Conservation (phyloP, 37 sponge, comb jelly and placozoan genomes). For the Dysidea cf. avara region DNA sequence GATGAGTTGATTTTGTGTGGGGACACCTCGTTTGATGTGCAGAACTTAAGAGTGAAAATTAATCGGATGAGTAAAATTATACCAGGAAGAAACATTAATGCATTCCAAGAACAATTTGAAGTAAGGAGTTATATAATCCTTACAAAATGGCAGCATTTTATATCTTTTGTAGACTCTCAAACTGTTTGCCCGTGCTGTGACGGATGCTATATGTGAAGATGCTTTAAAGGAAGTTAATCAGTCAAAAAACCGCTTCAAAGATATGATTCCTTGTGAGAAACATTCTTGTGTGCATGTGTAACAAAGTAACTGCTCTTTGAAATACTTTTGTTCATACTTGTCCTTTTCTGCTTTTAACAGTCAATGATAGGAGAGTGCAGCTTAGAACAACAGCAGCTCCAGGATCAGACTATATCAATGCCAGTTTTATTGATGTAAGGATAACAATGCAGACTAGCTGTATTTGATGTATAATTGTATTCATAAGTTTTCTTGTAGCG, state of each 20-base stretch:
- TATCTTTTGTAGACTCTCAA: background rate
- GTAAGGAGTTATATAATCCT: conserved; percentile 3
- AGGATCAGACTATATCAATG: conserved; percentile 72
- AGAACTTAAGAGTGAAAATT: conserved; percentile 23
- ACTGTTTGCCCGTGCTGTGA: background rate
- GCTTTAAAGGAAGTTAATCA: conserved; percentile 14
- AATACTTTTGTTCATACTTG: no score
- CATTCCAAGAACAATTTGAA: conserved; percentile 42
- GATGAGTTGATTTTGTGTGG: conserved; percentile 69
- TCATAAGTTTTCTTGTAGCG: no score
- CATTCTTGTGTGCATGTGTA: no score
- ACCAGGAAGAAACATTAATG: conserved; percentile 49
- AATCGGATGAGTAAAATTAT: conserved; percentile 31
- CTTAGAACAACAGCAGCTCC: conserved; percentile 50
- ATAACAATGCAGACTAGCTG: no score
- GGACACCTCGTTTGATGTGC: conserved; percentile 38
- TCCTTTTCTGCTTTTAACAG: conserved; percentile 5
- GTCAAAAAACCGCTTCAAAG: conserved; percentile 52
- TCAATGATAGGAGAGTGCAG: conserved; percentile 40
- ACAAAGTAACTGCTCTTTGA: no score
- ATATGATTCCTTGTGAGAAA: conserved; percentile 58
- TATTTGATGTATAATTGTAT: no score
- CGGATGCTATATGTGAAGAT: background rate
- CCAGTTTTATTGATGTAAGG: conserved; percentile 73
- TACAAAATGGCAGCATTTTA: background rate